Evolutionary conservation across 2,797 vertebrate genomes (phyloP).

Genomic region (Toxotes lorentzi): DNA sequence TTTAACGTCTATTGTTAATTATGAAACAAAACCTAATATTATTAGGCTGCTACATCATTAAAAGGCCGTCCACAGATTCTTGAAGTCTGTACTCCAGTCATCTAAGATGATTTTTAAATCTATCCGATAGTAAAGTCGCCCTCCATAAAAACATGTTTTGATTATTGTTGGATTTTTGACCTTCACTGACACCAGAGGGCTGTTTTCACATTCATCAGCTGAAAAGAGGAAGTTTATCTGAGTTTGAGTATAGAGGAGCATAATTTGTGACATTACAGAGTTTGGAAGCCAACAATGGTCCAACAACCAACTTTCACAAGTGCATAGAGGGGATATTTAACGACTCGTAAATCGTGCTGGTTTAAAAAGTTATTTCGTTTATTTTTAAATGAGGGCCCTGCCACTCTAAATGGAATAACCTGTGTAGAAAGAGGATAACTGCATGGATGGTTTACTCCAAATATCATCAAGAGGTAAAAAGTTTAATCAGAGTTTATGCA

Average conservation of each 20-base stretch:
- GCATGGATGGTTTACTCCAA: not conserved
- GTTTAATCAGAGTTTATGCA: not conserved
- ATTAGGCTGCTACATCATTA: not conserved
- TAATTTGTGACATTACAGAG: not conserved
- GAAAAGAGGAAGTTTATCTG: not conserved
- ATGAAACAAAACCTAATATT: conserved; percentile 2
- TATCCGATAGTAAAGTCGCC: not conserved
- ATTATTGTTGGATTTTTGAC: not conserved
- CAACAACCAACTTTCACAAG: not conserved
- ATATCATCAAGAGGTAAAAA: not conserved
- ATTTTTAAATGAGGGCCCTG: not conserved
- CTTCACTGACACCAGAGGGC: not conserved
- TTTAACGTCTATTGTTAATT: conserved; percentile 1
- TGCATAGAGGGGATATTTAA: no score
- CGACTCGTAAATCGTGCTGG: not conserved
- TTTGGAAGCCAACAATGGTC: not conserved
- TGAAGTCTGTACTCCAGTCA: not conserved
- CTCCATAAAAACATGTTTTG: not conserved
- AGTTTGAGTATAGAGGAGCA: not conserved
- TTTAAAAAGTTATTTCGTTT: fast-evolving
- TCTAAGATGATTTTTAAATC: not conserved
- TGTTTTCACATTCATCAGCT: not conserved
- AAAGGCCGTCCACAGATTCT: conserved; percentile 1
- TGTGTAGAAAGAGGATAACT: not conserved
- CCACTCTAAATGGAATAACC: not conserved